These are phyloP conservation scores for Mimas tiliae DNA, from an alignment of 2,888 invertebrate species.

Conservation along the genomic window DNA sequence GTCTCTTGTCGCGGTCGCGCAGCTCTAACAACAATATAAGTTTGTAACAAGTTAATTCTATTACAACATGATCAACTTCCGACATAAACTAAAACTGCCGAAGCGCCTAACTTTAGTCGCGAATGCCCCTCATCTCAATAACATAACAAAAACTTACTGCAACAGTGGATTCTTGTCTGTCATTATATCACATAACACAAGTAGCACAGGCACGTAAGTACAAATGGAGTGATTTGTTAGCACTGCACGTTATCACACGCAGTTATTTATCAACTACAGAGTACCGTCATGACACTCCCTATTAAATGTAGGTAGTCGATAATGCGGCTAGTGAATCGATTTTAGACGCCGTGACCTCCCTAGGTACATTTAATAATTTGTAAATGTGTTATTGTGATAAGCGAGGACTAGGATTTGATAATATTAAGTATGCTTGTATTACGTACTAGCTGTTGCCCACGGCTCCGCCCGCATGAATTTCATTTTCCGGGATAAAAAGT, in stretches of 20 bases:
- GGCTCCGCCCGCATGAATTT: too few species aligned
- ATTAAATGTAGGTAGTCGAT: slow-evolving; percentile 30
- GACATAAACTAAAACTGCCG: too few species aligned
- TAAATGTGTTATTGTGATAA: background rate
- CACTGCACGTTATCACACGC: slow-evolving; percentile 10
- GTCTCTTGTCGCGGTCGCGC: too few species aligned
- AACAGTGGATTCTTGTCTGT: slow-evolving; percentile 62
- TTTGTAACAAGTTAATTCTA: too few species aligned
- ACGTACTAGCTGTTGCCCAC: too few species aligned
- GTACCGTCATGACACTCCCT: slow-evolving; percentile 11
- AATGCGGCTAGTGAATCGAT: slow-evolving; percentile 3
- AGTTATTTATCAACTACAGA: background rate
- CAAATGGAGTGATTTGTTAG: slow-evolving; percentile 10
- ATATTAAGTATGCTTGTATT: too few species aligned
- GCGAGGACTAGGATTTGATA: background rate
- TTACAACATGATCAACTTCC: too few species aligned
- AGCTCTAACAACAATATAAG: too few species aligned
- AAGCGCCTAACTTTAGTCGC: too few species aligned
- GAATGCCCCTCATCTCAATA: too few species aligned
- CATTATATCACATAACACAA: slow-evolving; percentile 46
- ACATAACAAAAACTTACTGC: slow-evolving; percentile 57
- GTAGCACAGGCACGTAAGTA: slow-evolving; percentile 13
- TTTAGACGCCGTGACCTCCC: background rate
- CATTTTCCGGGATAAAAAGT: too few species aligned
- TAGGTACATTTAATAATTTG: background rate